Base-by-base conservation (phyloP, 1,140 invertebrate genomes). In the Drosophila simulans region DNA sequence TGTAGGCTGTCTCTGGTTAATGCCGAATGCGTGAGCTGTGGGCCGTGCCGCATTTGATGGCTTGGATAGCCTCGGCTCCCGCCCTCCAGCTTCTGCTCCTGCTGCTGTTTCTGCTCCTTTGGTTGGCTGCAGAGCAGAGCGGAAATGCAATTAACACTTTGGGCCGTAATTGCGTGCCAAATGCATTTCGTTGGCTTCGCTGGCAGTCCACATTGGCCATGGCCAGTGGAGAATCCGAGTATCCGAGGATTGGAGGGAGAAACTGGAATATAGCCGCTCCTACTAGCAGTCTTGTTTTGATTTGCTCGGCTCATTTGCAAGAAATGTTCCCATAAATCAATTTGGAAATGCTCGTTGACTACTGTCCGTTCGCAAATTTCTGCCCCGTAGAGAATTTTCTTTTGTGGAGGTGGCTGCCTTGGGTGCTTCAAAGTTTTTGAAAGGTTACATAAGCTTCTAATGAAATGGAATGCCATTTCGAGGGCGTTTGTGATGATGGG, bases 71-170 rank as follows among this genome's bases (percentile, higher is more conserved):
- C 54, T 45, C 46, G 43, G 54, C 54, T 71, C 25, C 75, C 22
- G 39, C 52, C 31, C 12, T 49, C 10, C 20, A 20, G 71, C 69
- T 64, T 34, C 27, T 13, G 52, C 45, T 68, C 11, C 35, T 43
- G 34, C n/a, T 34, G 1, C 46, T 39, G 34, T 37, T 37, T 4
- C 37, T 57, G 54, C 62, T 76, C 57, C 54, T 76, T 45, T 56
- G 52, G 54, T 37, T 35, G 27, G 48, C 40, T 42, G 17, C 25
- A 31, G 20, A 31, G 43, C 66, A 54, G 66, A 65, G 64, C 83
- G 83, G 83, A 88, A 88, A 88, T 89, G 83, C 84, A 88, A 88
- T 88, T 88, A 88, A 88, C 83, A 89, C 83, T 89, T 88, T 88
- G 71, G 84, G 83, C 83, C 80, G 77, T 88, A 88, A 88, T 88